Evolutionary conservation across 2,888 invertebrate genomes (phyloP).

Genomic region (Phaonia tiefii): DNA sequence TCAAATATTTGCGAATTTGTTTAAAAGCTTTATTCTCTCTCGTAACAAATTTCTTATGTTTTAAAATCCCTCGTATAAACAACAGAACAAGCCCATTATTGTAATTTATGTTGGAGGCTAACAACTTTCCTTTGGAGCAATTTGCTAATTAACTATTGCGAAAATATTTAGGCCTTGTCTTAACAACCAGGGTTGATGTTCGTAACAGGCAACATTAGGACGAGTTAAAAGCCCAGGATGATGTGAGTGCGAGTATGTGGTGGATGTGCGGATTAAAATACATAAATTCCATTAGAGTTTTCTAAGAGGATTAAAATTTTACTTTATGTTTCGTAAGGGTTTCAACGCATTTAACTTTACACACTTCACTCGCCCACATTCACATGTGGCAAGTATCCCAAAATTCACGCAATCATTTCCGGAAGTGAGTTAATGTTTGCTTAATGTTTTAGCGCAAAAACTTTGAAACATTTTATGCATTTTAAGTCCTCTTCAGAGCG

Average conservation of each 20-base stretch:
- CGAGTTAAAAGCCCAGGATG: no score
- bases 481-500: neutral
- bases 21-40: constrained; percentile 54
- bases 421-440: neutral
- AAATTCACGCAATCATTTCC: neutral
- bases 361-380: constrained; percentile 31
- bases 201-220: no score
- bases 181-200: no score
- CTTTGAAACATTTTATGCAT: constrained; percentile 24
- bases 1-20: constrained; percentile 35
- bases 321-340: constrained; percentile 64
- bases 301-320: constrained; percentile 66
- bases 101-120: constrained; percentile 59
- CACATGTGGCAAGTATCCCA: no score
- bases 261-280: constrained; percentile 59
- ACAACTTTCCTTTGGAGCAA: constrained; percentile 40
- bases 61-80: no score
- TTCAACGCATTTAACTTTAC: constrained; percentile 59
- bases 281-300: constrained; percentile 68
- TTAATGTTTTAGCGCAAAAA: neutral
- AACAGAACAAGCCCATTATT: constrained; percentile 58
- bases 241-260: constrained; percentile 34
- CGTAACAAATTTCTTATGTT: constrained; percentile 7
- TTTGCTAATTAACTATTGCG: constrained; percentile 64
- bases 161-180: no score